Percentiles rank a stretch among this genome's conserved stretches.
Conservation (phyloP, 2,797 vertebrate species). For the Rhyacichthys aspro region DNA sequence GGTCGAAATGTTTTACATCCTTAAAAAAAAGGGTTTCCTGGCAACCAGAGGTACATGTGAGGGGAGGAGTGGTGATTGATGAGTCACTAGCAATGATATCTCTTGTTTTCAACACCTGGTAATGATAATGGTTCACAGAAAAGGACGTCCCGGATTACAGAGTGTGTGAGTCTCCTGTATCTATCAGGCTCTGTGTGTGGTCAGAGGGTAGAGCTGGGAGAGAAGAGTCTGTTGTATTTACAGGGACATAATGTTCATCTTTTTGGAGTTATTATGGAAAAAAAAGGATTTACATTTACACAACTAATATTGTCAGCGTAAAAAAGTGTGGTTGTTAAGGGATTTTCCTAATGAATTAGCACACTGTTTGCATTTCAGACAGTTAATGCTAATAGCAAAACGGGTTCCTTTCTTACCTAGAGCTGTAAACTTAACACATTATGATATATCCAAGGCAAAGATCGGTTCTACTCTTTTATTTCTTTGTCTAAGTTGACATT, state of each 20-base stretch:
- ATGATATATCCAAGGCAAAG: too few species aligned
- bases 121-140: constrained; percentile 52
- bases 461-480: too few species aligned
- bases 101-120: constrained; percentile 58
- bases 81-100: constrained; percentile 41
- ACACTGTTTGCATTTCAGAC: too few species aligned
- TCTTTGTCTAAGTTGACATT: too few species aligned
- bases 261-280: neutral
- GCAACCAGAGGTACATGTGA: constrained; percentile 38
- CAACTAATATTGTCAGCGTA: too few species aligned
- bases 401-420: too few species aligned
- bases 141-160: constrained; percentile 9
- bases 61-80: constrained; percentile 52
- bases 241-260: constrained; percentile 8
- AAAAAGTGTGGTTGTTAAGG: too few species aligned
- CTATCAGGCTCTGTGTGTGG: constrained; percentile 39
- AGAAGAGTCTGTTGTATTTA: neutral
- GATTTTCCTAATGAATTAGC: too few species aligned
- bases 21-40: constrained; percentile 18
- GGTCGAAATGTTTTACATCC: constrained; percentile 45
- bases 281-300: neutral
- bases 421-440: too few species aligned
- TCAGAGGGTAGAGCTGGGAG: constrained; percentile 13
- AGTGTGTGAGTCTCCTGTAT: constrained; percentile 31
- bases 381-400: too few species aligned